Evolutionary conservation across 2,113 vertebrate species (phyloP).

Genomic region (Psophia crepitans): DNA sequence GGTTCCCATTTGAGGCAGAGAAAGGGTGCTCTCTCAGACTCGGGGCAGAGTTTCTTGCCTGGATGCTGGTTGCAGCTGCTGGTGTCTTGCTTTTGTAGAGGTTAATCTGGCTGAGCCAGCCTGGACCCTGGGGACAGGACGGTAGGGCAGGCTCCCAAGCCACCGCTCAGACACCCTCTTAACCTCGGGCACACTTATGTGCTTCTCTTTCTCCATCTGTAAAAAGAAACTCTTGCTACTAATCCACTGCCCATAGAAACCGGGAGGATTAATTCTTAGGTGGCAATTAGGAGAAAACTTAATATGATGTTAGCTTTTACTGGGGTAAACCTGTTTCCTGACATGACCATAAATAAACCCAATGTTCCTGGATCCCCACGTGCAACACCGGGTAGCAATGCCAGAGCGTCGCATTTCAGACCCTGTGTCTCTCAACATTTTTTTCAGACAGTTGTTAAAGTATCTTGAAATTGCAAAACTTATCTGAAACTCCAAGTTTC

Average conservation of each 20-base stretch:
- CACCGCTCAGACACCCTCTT: neutral
- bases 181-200: accelerated
- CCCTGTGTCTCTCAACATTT: neutral
- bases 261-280: neutral
- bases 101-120: neutral
- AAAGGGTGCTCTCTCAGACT: neutral
- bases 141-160: neutral
- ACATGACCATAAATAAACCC: neutral
- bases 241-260: neutral
- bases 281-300: neutral
- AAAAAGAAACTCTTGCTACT: neutral
- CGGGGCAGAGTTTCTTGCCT: neutral
- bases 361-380: accelerated
- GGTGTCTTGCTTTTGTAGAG: neutral
- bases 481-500: neutral
- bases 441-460: neutral
- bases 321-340: neutral
- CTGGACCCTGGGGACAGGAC: neutral
- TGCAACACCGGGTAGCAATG: neutral
- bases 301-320: neutral
- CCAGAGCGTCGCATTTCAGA: neutral
- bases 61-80: neutral
- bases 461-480: neutral
- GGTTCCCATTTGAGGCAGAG: neutral
- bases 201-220: neutral